Conservation (phyloP, 2,797 vertebrate species). For the Decapterus maruadsi region DNA sequence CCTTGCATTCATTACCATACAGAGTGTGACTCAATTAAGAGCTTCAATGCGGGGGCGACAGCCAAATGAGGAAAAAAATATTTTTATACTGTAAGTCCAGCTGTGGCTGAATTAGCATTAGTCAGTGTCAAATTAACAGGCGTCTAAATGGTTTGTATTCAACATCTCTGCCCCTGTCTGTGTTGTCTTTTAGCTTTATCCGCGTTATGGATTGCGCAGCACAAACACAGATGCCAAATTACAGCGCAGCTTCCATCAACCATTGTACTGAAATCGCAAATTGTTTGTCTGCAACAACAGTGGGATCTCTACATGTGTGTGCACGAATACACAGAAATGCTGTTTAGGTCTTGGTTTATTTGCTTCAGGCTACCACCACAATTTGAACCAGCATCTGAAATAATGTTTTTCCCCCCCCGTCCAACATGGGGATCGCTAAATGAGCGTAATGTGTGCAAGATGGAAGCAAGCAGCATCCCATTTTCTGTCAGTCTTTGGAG, state of each 20-base stretch:
- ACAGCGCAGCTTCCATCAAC: slow-evolving; percentile 59
- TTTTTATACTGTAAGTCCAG: slow-evolving; percentile 46
- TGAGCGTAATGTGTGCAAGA: slow-evolving; percentile 64
- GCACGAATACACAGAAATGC: slow-evolving; percentile 41
- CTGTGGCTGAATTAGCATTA: slow-evolving; percentile 22
- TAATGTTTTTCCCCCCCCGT: slow-evolving; percentile 35
- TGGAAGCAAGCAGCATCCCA: slow-evolving; percentile 54
- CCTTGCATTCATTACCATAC: slow-evolving; percentile 9
- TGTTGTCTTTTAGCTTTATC: slow-evolving; percentile 48
- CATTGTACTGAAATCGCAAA: slow-evolving; percentile 50
- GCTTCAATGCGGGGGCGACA: background rate
- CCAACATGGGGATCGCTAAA: slow-evolving; percentile 60
- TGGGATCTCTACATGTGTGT: slow-evolving; percentile 17
- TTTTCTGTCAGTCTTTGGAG: slow-evolving; percentile 59
- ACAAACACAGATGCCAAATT: slow-evolving; percentile 66
- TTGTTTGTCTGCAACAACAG: slow-evolving; percentile 32
- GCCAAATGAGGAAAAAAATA: slow-evolving; percentile 4
- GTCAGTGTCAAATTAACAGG: slow-evolving; percentile 20
- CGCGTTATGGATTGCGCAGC: slow-evolving; percentile 21
- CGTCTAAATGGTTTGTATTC: slow-evolving; percentile 30
- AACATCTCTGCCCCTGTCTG: slow-evolving; percentile 22
- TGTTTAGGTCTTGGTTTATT: slow-evolving; percentile 56
- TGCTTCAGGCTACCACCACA: slow-evolving; percentile 45
- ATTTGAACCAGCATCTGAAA: slow-evolving; percentile 60
- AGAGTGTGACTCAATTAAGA: slow-evolving; percentile 23